These are phyloP conservation scores for Chionodraco myersi DNA, from an alignment of 2,113 vertebrate species.

Conservation along the genomic window DNA sequence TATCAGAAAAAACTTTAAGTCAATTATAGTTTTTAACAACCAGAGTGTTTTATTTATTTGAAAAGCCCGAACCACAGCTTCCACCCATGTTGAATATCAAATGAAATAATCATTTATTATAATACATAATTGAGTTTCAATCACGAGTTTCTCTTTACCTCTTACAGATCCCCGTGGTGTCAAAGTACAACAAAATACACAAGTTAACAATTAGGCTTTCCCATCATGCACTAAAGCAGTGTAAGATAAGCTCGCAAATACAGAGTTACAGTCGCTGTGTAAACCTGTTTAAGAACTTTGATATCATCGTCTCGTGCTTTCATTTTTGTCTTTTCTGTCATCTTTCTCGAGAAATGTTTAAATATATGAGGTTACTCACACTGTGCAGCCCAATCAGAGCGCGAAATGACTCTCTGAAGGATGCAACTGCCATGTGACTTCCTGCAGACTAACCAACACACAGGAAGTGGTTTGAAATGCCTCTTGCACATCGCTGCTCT, in stretches of 20 bases:
- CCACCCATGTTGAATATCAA: too few species aligned
- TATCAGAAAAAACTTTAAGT: too few species aligned
- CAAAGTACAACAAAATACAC: background rate
- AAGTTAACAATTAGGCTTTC: background rate
- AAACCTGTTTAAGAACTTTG: background rate
- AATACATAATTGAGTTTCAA: too few species aligned
- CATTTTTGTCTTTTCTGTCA: background rate
- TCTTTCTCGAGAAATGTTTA: constrained; percentile 25
- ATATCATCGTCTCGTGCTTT: background rate
- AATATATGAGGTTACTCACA: constrained; percentile 2
- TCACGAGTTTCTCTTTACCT: too few species aligned
- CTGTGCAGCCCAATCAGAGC: constrained; percentile 46
- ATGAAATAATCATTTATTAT: too few species aligned
- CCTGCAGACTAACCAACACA: constrained; percentile 73
- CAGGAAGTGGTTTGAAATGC: constrained; percentile 80
- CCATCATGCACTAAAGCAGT: background rate
- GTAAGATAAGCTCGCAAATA: background rate
- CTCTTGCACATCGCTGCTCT: constrained; percentile 64
- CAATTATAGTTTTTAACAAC: too few species aligned
- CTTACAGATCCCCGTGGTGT: background rate
- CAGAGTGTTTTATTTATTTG: too few species aligned
- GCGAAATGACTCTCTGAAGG: constrained; percentile 66
- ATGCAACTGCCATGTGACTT: constrained; percentile 80
- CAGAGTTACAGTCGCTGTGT: background rate
- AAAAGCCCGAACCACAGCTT: too few species aligned